Percentiles rank a stretch among this genome's conserved stretches.
Conservation (phyloP, 1,140 invertebrate species). For the Oncopeltus fasciatus region DNA sequence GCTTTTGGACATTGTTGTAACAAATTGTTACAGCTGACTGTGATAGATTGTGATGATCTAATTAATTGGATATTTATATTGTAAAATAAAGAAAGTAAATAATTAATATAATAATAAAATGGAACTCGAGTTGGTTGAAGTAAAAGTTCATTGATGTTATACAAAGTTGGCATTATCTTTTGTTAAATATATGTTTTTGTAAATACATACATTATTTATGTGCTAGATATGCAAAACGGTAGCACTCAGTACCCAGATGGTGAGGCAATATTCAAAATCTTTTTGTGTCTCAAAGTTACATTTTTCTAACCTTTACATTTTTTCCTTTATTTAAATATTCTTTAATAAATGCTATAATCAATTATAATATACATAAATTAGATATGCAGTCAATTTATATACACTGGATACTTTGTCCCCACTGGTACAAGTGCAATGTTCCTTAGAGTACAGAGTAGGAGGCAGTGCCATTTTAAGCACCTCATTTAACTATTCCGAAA, state of each 20-base stretch:
- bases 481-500: not conserved
- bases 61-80: slow-evolving; percentile 18
- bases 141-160: not conserved
- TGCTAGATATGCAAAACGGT: slow-evolving; percentile 2
- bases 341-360: too few species aligned
- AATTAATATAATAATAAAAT: not conserved
- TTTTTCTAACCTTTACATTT: too few species aligned
- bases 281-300: too few species aligned
- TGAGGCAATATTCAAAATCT: not conserved
- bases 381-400: not conserved
- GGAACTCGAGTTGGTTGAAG: not conserved
- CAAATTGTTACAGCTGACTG: slow-evolving; percentile 19
- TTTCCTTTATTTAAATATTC: too few species aligned
- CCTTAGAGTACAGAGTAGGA: slow-evolving; percentile 14
- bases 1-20: slow-evolving; percentile 15
- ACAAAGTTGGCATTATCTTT: slow-evolving; percentile 5
- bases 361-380: not conserved
- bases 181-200: slow-evolving; percentile 8
- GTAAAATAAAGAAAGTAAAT: slow-evolving; percentile 11
- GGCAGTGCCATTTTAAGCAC: slow-evolving; percentile 13
- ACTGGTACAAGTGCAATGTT: slow-evolving; percentile 12
- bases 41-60: slow-evolving; percentile 24
- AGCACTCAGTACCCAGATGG: slow-evolving; percentile 3
- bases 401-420: not conserved
- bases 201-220: slow-evolving; percentile 2